A percentile compares a stretch with the other conserved stretches of the same genome.
These are phyloP conservation scores for Pseudotriccus pelzelni DNA, from an alignment of 2,797 vertebrate species.

Conservation along the genomic window DNA sequence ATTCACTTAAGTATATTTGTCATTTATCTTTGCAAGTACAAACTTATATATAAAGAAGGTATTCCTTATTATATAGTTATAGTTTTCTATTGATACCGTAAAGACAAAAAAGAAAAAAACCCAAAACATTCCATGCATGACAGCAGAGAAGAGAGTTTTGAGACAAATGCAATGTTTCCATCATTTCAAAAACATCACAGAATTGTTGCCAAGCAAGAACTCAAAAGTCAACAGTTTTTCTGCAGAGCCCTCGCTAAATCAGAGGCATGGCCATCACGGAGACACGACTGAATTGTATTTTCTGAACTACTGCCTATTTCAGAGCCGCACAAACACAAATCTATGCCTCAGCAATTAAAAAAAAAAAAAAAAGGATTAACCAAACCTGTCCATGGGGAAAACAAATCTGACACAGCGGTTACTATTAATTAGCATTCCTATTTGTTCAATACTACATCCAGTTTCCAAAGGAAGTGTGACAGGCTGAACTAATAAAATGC, in stretches of 20 bases:
- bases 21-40: neutral
- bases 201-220: neutral
- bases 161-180: neutral
- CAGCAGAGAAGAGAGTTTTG: neutral
- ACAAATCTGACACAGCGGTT: neutral
- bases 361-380: neutral
- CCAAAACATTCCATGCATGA: neutral
- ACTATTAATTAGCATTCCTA: conserved; percentile 32
- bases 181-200: neutral
- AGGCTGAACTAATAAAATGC: conserved; percentile 17
- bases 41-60: neutral
- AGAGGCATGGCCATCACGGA: neutral
- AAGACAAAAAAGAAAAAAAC: neutral
- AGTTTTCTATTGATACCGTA: neutral
- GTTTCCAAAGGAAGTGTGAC: conserved; percentile 29
- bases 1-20: neutral
- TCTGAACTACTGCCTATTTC: neutral
- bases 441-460: conserved; percentile 38
- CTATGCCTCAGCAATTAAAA: neutral
- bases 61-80: neutral
- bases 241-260: neutral
- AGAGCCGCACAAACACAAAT: neutral
- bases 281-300: neutral
- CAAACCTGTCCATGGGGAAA: neutral
- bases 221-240: neutral